phyloP scores from a whole-genome alignment of 2,888 invertebrate species.

The Luperina nickerlii region DNA sequence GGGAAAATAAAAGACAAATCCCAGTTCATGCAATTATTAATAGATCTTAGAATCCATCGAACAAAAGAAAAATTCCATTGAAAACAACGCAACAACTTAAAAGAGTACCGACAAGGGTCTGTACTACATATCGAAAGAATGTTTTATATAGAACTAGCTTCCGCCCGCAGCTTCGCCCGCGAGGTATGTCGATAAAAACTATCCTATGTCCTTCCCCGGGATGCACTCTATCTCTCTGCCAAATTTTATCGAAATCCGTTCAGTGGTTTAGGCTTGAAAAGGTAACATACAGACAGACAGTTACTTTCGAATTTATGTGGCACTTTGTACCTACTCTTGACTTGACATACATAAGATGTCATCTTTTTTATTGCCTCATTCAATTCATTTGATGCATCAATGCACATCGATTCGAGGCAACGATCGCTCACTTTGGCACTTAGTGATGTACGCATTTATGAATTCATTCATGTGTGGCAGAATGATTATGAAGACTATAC shows the following conservation, averaged over 20 bases:
- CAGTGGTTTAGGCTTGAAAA: no score
- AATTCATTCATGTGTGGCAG: constrained; percentile 38
- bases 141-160: constrained; percentile 9
- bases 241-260: no score
- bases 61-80: neutral
- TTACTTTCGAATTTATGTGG: neutral
- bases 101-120: neutral
- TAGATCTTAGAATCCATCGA: neutral
- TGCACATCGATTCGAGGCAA: constrained; percentile 48
- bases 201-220: no score
- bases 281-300: no score
- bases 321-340: constrained; percentile 9
- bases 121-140: constrained; percentile 6
- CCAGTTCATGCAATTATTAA: constrained; percentile 10
- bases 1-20: neutral
- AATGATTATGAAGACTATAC: constrained; percentile 26
- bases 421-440: constrained; percentile 33
- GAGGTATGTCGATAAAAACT: no score
- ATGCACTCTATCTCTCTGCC: no score
- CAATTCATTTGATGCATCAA: constrained; percentile 54
- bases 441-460: constrained; percentile 30
- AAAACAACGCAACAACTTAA: neutral
- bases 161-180: no score
- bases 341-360: constrained; percentile 11
- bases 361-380: constrained; percentile 37